Evolutionary conservation across 2,797 vertebrate species (phyloP).

Genomic region (Meriones psammophilus): DNA sequence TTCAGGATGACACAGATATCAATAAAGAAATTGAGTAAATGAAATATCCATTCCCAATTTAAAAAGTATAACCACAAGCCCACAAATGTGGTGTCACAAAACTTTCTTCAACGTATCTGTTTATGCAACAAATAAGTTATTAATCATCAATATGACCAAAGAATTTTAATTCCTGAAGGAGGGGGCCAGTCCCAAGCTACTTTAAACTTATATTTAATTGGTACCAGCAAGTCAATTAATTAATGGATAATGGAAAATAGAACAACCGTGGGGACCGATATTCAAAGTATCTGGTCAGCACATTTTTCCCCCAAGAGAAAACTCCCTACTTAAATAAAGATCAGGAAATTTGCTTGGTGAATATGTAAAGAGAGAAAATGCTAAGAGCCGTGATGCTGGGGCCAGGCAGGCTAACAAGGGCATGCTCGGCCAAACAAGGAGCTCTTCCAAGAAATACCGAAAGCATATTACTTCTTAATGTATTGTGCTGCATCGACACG

Average conservation of each 20-base stretch:
- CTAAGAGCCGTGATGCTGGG: neutral
- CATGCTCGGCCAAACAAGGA: neutral
- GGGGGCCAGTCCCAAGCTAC: neutral
- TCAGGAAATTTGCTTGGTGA: slow-evolving; percentile 59
- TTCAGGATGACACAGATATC: neutral
- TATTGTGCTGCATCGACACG: fast-evolving
- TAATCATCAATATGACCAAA: slow-evolving; percentile 36
- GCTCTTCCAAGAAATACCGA: neutral
- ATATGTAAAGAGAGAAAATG: slow-evolving; percentile 30
- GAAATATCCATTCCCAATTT: neutral
- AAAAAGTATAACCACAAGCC: neutral
- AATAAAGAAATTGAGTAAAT: neutral
- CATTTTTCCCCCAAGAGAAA: slow-evolving; percentile 69
- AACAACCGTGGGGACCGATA: slow-evolving; percentile 44
- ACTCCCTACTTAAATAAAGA: slow-evolving; percentile 57
- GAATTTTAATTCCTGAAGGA: slow-evolving; percentile 46
- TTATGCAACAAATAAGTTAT: neutral
- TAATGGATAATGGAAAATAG: slow-evolving; percentile 63
- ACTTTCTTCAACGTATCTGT: neutral
- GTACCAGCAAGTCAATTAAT: slow-evolving; percentile 75
- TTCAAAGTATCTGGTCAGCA: slow-evolving; percentile 70
- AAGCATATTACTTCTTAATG: neutral
- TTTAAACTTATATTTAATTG: slow-evolving; percentile 65
- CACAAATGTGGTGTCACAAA: neutral
- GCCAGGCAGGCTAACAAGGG: neutral